Base-by-base conservation (phyloP, 2,888 invertebrate species). In the Orthosia cruda region DNA sequence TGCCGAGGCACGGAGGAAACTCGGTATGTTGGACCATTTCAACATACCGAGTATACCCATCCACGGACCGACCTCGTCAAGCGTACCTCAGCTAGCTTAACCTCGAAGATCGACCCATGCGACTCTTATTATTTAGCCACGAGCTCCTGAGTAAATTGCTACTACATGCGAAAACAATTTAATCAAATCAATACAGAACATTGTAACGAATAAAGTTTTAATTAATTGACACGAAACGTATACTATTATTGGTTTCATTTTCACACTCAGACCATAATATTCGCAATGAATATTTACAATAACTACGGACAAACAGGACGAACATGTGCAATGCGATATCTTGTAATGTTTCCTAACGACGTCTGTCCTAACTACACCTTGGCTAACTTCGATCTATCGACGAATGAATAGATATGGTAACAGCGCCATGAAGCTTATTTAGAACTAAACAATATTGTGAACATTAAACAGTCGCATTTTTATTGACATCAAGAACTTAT, bases 201-300 rank as follows among this genome's bases (percentile, higher is more conserved):
- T 50, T 76, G 26, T 32, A 50, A 9, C 4, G 20, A 32, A 2
- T 72, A 45, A 9, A 32, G 20, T 72, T 72, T 50, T 20, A 76
- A 52, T 76, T 47, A 52, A 64, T 64, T 47, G 26, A 3, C 64
- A 9, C 52, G 50, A 16, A 76, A 76, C 18, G 15, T 3, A 54
- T 52, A 76, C 32, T 32, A 23, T 32, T 64, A 76, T 76, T 64
- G 12, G 15, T 47, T 63, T 45, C 20, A 26, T 20, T 26, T 47
- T 18, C 20, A 73, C 45, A 26, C 20, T 15, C 47, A 62, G 32
- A 62, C 20, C 40, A 18, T 18, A 64, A 52, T 49, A 57, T 23
- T 26, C 9, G 45, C 26, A 32, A n/a, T 52, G 20, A 20, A 16
- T 20, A 63, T 72, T 62, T 50, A 76, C 20, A 50, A 18, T 18